Base-by-base conservation (phyloP, 2,888 invertebrate species). In the Cyclophora albipunctata region DNA sequence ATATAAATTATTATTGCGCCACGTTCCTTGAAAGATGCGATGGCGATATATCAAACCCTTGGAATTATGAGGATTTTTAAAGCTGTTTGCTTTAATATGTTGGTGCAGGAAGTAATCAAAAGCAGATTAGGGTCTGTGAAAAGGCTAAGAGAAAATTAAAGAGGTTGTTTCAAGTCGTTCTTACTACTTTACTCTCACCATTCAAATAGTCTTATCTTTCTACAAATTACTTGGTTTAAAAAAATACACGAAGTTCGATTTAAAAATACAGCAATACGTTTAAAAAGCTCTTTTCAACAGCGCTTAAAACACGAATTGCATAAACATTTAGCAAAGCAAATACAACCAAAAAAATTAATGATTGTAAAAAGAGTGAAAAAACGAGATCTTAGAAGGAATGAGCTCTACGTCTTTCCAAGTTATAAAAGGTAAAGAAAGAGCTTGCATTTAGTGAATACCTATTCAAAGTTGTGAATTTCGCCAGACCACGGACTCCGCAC, bases 381-480 rank as follows among this genome's bases (percentile, higher is more conserved):
- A 55, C 55, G 49, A 58, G 63, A 67, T 84, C 84, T 85, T 79
- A 75, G 79, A 75, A 80, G 83, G 66, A 78, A 81, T 75, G 83
- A 79, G 79, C 68, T 75, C 67, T 67, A 66, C 79, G 78, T 84
- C 84, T 84, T 84, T 83, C 74, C 75, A 66, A 80, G 78, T 76
- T 78, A 80, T 81, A 81, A 82, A 84, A 78, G 81, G 78, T 77
- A 81, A 76, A 81, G 78, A 81, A 82, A 81, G 73, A 71, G 73
- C 75, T 69, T 74, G 80, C 78, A 81, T 81, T 87, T 86, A 82
- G 83, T 86, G 87, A 88, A 88, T 86, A 78, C 81, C 71, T 74
- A 81, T 86, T 86, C 85, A 81, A 75, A 75, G 73, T 68, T 72
- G 75, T 75, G 64, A 72, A 80, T 81, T 81, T 81, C 83, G 72